phyloP scores from a whole-genome alignment of 2,797 vertebrate genomes.

The Choloepus didactylus region DNA sequence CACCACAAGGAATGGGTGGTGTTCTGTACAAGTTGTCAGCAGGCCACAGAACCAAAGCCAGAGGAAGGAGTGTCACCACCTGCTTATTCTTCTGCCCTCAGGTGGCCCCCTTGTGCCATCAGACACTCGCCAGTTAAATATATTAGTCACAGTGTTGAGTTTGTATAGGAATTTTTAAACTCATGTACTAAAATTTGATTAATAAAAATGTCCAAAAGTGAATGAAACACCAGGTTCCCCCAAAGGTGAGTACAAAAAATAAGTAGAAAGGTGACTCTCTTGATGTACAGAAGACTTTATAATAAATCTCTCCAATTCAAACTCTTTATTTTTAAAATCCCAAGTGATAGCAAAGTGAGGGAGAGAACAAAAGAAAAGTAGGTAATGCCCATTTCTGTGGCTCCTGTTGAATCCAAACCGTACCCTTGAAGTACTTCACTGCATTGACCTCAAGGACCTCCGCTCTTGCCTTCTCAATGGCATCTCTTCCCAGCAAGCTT shows the following conservation, averaged over 20 bases:
- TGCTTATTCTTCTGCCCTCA: not conserved
- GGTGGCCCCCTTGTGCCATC: not conserved
- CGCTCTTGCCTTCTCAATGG: not conserved
- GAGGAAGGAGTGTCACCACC: not conserved
- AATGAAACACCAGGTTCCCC: not conserved
- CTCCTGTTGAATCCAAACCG: not conserved
- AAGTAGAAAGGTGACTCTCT: not conserved
- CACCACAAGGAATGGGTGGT: not conserved
- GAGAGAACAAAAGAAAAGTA: not conserved
- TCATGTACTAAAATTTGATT: not conserved
- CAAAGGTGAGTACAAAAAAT: not conserved
- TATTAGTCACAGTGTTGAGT: not conserved
- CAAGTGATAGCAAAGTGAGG: not conserved
- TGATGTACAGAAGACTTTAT: not conserved
- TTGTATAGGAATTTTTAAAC: not conserved
- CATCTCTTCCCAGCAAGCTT: not conserved
- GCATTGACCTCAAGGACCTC: not conserved
- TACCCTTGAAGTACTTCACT: not conserved
- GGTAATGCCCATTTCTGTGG: not conserved
- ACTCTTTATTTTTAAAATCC: too few species aligned
- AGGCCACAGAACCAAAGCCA: not conserved
- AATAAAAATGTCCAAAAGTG: conserved; percentile 24
- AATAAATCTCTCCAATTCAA: not conserved
- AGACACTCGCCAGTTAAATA: not conserved
- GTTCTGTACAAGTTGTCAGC: not conserved